These are phyloP conservation scores for Scalopus aquaticus DNA, from an alignment of 2,113 vertebrate genomes.

Conservation along the genomic window DNA sequence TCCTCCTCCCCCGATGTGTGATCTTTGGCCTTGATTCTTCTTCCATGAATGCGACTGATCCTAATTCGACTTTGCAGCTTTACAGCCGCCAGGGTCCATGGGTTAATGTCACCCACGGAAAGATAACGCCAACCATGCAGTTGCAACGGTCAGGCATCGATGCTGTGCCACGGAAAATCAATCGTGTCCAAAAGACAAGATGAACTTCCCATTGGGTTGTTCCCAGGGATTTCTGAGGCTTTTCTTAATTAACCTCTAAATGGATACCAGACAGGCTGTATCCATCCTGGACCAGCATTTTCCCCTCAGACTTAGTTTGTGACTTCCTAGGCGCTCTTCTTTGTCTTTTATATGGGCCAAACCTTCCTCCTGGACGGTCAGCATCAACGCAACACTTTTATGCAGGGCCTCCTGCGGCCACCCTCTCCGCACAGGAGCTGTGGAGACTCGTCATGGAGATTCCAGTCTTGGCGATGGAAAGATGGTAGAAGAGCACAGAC, in stretches of 20 bases:
- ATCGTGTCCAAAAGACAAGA: background rate
- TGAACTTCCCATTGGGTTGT: background rate
- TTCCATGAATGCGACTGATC: background rate
- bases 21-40: background rate
- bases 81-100: background rate
- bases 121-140: rapidly evolving
- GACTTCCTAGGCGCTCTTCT: background rate
- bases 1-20: background rate
- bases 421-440: background rate
- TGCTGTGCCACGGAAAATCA: background rate
- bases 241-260: background rate
- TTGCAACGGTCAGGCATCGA: background rate
- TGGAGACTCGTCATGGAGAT: background rate
- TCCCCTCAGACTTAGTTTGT: background rate
- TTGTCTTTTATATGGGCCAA: background rate
- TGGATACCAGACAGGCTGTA: background rate
- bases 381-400: background rate
- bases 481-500: background rate
- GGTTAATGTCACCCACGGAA: background rate
- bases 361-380: background rate
- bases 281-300: background rate
- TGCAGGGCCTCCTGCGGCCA: background rate
- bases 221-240: background rate
- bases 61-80: background rate
- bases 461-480: background rate